A percentile compares a stretch with the other conserved stretches of the same genome.
phyloP scores from a whole-genome alignment of 2,113 vertebrate genomes.

The Madoqua kirkii region DNA sequence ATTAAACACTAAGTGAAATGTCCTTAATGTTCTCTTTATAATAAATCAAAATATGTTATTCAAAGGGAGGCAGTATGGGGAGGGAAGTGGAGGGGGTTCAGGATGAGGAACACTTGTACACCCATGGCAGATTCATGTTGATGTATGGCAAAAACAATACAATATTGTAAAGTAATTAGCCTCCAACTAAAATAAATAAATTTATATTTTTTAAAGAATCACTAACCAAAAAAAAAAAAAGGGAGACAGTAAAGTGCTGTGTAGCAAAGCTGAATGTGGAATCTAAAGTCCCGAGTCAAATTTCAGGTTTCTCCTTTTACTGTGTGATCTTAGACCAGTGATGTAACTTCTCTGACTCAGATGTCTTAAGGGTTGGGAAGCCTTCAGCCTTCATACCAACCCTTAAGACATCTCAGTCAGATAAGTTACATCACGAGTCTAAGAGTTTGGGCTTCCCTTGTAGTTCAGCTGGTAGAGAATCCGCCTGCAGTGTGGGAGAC shows the following conservation, averaged over 20 bases:
- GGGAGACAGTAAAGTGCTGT: not conserved
- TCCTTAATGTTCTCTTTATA: not conserved
- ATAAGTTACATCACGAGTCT: not conserved
- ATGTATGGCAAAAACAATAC: no score
- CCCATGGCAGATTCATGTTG: no score
- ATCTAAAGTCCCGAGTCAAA: not conserved
- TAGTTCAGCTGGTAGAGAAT: not conserved
- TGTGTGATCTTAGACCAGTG: not conserved
- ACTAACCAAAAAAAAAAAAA: no score
- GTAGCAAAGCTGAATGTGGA: not conserved
- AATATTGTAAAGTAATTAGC: no score
- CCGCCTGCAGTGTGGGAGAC: fast-evolving
- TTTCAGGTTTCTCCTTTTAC: not conserved
- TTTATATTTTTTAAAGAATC: no score
- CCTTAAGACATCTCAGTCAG: not conserved
- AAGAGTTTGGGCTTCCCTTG: not conserved
- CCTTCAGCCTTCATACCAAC: not conserved
- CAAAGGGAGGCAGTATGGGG: not conserved
- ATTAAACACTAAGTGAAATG: not conserved
- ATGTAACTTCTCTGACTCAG: not conserved
- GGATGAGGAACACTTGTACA: no score
- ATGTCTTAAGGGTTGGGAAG: not conserved
- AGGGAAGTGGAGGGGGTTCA: no score
- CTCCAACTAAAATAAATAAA: no score
- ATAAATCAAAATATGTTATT: not conserved